A percentile compares a stretch with the other conserved stretches of the same genome.
Evolutionary conservation across 2,113 vertebrate genomes (phyloP).

Genomic region (Xenotilapia flavipinnis): DNA sequence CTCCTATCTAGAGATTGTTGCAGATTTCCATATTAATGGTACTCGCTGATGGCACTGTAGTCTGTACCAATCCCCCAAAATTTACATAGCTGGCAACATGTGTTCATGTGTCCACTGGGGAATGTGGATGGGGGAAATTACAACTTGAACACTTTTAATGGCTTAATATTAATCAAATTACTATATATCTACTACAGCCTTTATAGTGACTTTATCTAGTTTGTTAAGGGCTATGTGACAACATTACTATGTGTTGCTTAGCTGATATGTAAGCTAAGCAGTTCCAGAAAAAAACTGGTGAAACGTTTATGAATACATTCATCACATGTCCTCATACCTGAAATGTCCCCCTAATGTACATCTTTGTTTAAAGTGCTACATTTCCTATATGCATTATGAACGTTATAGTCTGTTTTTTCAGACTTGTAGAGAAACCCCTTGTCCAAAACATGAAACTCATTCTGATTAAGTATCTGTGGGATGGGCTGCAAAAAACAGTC

Average conservation of each 20-base stretch:
- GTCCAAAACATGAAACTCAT: not conserved
- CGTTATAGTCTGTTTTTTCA: too few relatives aligned
- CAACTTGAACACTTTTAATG: not conserved
- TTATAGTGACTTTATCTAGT: not conserved
- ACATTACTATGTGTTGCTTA: not conserved
- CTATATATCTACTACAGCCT: not conserved
- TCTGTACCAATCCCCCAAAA: not conserved
- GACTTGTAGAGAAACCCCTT: too few relatives aligned
- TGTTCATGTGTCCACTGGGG: not conserved
- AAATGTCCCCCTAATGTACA: too few relatives aligned
- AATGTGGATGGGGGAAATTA: not conserved
- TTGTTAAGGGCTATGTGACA: not conserved
- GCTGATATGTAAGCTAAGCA: not conserved
- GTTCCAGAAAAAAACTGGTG: too few relatives aligned
- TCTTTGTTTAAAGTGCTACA: too few relatives aligned
- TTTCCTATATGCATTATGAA: too few relatives aligned
- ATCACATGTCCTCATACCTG: too few relatives aligned
- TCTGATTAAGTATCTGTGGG: not conserved
- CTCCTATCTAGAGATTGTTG: not conserved
- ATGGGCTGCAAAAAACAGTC: not conserved
- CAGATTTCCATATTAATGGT: not conserved
- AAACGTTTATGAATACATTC: too few relatives aligned
- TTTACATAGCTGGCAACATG: not conserved
- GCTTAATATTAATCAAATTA: not conserved
- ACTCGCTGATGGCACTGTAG: not conserved